These are phyloP conservation scores for Antrozous pallidus DNA, from an alignment of 2,797 vertebrate species.

Conservation along the genomic window DNA sequence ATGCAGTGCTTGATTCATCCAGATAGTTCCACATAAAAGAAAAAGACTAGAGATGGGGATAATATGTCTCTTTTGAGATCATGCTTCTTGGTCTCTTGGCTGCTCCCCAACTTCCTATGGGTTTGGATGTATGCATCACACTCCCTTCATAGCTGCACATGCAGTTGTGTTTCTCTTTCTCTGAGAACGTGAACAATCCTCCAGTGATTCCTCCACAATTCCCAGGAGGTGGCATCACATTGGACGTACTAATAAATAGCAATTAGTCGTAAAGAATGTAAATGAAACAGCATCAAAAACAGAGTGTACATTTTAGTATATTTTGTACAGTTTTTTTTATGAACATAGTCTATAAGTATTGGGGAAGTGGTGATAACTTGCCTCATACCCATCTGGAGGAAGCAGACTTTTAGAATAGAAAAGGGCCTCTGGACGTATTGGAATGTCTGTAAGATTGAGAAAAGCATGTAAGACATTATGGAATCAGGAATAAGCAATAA, in stretches of 20 bases:
- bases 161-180: not conserved
- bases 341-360: conserved; percentile 54
- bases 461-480: conserved; percentile 31
- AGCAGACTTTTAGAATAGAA: conserved; percentile 63
- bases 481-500: conserved; percentile 51
- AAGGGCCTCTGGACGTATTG: conserved; percentile 49
- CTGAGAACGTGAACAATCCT: not conserved
- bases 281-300: not conserved
- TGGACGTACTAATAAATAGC: not conserved
- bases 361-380: conserved; percentile 62
- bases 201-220: not conserved
- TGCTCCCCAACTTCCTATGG: conserved; percentile 15
- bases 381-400: conserved; percentile 67
- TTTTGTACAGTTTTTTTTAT: not conserved
- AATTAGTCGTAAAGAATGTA: not conserved
- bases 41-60: not conserved
- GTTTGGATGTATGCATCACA: not conserved
- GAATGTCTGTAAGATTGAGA: conserved; percentile 57
- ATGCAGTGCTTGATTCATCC: not conserved
- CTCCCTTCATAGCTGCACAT: not conserved
- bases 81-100: conserved; percentile 38
- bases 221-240: not conserved
- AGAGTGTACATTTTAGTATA: conserved; percentile 12
- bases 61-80: conserved; percentile 25
- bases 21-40: conserved; percentile 14